These are phyloP conservation scores for Orbicella faveolata DNA, from an alignment of 64 coral and sea anemone genomes.

Conservation along the genomic window DNA sequence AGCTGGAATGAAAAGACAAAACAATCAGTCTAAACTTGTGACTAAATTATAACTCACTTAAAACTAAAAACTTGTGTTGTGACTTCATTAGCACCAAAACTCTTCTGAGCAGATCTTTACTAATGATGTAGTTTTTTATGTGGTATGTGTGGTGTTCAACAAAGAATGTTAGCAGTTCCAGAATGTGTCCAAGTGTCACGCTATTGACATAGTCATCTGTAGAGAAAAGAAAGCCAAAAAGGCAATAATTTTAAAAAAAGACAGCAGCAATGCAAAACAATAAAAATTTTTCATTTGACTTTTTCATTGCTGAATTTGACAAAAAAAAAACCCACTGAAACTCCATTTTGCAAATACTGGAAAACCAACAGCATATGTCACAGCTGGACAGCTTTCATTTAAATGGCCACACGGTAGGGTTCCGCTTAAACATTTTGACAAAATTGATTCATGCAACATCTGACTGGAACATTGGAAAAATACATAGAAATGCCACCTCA, in stretches of 20 bases:
- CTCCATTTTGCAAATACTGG: no score
- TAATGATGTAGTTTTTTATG: constrained; percentile 98
- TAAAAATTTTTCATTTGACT: no score
- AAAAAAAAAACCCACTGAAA: no score
- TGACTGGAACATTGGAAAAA: no score
- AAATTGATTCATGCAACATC: no score
- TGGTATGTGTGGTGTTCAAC: constrained; percentile 96
- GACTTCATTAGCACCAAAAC: constrained; percentile 93
- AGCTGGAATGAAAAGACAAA: not conserved
- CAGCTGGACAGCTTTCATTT: no score
- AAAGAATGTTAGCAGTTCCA: constrained; percentile 94
- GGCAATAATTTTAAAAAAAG: not conserved
- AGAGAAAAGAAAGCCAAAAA: constrained; percentile 28
- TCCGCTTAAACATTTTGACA: no score
- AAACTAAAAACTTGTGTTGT: constrained; percentile 97
- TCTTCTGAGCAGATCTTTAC: constrained; percentile 90
- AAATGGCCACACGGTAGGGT: no score
- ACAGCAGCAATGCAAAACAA: not conserved
- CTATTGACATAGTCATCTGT: constrained; percentile 88
- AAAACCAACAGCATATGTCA: no score
- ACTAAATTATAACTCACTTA: constrained; percentile 71
- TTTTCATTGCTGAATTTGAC: no score
- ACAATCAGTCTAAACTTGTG: not conserved
- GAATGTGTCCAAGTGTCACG: constrained; percentile 84
- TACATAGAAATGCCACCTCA: no score